Evolutionary conservation across 2,113 vertebrate species (phyloP).

Genomic region (Percopsis transmontana): DNA sequence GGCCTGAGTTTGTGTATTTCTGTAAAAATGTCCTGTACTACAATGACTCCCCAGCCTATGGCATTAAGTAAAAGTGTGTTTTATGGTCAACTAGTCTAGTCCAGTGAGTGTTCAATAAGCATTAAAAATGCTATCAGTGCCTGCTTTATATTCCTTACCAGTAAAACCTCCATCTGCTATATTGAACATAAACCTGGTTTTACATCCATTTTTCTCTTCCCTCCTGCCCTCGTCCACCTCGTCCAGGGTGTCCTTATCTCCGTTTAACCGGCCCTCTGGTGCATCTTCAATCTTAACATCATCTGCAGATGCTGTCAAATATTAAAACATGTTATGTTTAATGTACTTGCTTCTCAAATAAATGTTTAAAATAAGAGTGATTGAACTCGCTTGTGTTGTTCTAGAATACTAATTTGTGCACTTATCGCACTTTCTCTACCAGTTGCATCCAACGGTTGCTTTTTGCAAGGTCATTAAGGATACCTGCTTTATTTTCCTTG

Average conservation of each 20-base stretch:
- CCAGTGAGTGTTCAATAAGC: background rate
- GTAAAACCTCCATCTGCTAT: constrained; percentile 97
- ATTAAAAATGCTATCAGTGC: background rate
- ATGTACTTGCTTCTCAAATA: background rate
- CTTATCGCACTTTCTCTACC: background rate
- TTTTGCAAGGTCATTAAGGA: background rate
- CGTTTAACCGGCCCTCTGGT: constrained; percentile 83
- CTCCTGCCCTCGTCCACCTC: constrained; percentile 85
- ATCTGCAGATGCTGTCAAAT: constrained; percentile 62
- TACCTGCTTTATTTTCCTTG: constrained; percentile 86
- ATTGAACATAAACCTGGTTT: constrained; percentile 97
- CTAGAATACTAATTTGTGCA: background rate
- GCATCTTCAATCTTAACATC: constrained; percentile 84
- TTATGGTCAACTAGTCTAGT: background rate
- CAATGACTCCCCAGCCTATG: background rate
- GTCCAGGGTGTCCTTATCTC: constrained; percentile 83
- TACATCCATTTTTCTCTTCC: constrained; percentile 86
- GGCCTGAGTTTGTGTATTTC: background rate
- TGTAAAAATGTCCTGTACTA: too few species aligned
- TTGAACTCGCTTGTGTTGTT: background rate
- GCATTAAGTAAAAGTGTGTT: background rate
- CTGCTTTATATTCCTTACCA: constrained; percentile 71
- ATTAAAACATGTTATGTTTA: background rate
- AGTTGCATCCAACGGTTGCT: constrained; percentile 3
- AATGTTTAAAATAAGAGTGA: background rate